Base-by-base conservation (phyloP, 1,140 invertebrate species). In the Anoplolepis gracilipes region DNA sequence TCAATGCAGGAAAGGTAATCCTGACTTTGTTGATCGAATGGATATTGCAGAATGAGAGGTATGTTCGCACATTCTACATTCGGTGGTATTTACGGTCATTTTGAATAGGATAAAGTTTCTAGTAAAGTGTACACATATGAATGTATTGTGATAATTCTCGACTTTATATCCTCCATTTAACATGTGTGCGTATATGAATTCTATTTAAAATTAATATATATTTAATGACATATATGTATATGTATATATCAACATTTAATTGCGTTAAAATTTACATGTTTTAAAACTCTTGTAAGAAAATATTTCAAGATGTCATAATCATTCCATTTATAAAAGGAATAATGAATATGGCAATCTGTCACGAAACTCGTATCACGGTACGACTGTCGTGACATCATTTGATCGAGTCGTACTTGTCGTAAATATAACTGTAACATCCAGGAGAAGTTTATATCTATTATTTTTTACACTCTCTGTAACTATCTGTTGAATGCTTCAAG, bases 41-140 rank as follows among this genome's bases (percentile, higher is more conserved):
- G 39, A 64, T 85, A 85, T 69, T 39, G 75, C 55, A 39, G 46
- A 64, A 82, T 73, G 76, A 82, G 64, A 22, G 67, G 72, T 42
- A 62, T 36, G 28, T 55, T 61, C 79, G 28, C 42, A 30, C 69
- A 76, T 57, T 49, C 67, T 70, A 33, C 72, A 79, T 87, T 78
- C 36, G 6, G 39, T 13, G 28, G 36, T 87, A 89, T 90, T 89
- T 89, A 85, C 33, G 64, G 22, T 90, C 85, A 75, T 90, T n/a
- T n/a, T n/a, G 87, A 89, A 88, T 69, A 72, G 67, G 49, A 85
- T 46, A 57, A 59, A 81, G 30, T 22, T 16, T 77, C 30, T 89
- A 62, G 64, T 87, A 76, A 89, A 90, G 36, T 61, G 28, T 16
- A 67, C 19, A 28, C 39, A 11, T 77, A n/a, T 61, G 67, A 89